Conservation (phyloP, 2,113 vertebrate species). For the Brachypteracias leptosomus region DNA sequence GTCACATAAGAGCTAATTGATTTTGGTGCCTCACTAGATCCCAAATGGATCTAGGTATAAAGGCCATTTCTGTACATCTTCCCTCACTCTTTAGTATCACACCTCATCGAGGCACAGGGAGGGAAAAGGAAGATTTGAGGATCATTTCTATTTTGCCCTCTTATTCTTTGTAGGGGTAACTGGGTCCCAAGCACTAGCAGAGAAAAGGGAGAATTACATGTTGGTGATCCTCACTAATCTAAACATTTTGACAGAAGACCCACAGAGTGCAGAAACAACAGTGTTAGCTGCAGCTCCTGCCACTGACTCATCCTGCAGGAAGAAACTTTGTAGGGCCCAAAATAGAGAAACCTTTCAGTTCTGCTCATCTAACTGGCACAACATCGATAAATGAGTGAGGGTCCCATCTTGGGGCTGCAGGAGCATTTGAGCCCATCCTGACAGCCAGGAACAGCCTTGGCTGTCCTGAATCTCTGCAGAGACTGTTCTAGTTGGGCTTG, state of each 20-base stretch:
- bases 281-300: background rate
- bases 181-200: background rate
- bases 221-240: background rate
- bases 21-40: background rate
- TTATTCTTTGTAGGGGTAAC: background rate
- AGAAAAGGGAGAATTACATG: background rate
- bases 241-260: constrained; percentile 55
- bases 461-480: background rate
- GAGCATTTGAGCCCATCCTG: background rate
- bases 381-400: background rate
- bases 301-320: constrained; percentile 29
- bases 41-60: background rate
- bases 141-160: background rate
- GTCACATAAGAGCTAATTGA: background rate
- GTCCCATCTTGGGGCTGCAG: background rate
- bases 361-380: background rate
- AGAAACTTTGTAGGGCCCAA: background rate
- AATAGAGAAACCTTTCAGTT: background rate
- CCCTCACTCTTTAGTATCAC: background rate
- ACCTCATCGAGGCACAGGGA: background rate
- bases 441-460: background rate
- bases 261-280: constrained; percentile 9
- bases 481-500: background rate
- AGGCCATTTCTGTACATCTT: background rate
- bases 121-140: background rate